These are phyloP conservation scores for Odocoileus virginianus DNA, from an alignment of 2,113 vertebrate species.

Conservation along the genomic window DNA sequence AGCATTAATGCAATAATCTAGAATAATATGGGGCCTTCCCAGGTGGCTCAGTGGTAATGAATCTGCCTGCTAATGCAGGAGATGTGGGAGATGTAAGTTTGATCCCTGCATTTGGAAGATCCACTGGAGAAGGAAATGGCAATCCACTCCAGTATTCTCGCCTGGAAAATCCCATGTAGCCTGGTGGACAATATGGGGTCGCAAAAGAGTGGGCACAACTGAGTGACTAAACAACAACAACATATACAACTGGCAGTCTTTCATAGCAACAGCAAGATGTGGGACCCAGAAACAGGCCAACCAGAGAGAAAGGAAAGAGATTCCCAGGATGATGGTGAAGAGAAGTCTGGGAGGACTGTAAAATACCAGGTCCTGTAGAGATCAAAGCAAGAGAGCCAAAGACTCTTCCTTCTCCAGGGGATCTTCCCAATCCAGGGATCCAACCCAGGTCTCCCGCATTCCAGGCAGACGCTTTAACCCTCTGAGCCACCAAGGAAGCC, in stretches of 20 bases:
- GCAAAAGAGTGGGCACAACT: rapidly evolving
- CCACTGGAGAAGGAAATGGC: background rate
- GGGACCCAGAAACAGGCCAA: background rate
- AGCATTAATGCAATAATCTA: background rate
- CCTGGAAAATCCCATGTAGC: background rate
- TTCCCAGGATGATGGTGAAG: background rate
- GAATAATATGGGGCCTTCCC: background rate
- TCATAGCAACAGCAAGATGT: background rate
- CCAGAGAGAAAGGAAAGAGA: background rate
- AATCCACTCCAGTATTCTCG: background rate
- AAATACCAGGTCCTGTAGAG: background rate
- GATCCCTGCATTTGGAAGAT: background rate
- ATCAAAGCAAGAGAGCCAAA: background rate
- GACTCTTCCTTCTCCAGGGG: background rate
- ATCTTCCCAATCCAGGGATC: too few species aligned
- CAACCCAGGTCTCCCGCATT: too few species aligned
- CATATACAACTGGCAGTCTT: background rate
- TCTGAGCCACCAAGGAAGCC: too few species aligned
- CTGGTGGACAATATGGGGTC: background rate
- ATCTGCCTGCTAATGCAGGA: background rate
- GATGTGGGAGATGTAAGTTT: rapidly evolving
- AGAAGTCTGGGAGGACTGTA: background rate
- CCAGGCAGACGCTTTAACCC: too few species aligned
- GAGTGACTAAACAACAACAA: background rate
- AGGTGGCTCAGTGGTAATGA: background rate